These are phyloP conservation scores for Synergus laeviventris DNA, from an alignment of 2,888 invertebrate genomes.

Conservation along the genomic window DNA sequence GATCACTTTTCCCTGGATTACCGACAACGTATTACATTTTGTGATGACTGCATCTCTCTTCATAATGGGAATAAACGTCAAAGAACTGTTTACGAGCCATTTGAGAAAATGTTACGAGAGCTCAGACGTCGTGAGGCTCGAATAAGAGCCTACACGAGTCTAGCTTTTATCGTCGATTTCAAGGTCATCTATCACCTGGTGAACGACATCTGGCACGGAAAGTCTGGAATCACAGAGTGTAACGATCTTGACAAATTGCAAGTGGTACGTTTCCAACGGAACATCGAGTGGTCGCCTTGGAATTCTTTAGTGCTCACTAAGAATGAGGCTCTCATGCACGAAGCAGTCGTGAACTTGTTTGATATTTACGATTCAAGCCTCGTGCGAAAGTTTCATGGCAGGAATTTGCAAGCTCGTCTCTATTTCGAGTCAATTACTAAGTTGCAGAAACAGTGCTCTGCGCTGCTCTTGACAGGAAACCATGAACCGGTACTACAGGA, in stretches of 20 bases:
- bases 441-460: constrained; percentile 45
- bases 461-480: not conserved
- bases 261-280: constrained; percentile 87
- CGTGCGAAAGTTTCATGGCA: constrained; percentile 80
- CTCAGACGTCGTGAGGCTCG: constrained; percentile 77
- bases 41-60: constrained; percentile 49
- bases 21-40: constrained; percentile 44
- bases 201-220: constrained; percentile 92
- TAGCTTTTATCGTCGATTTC: constrained; percentile 88
- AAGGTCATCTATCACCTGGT: constrained; percentile 89
- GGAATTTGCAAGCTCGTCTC: constrained; percentile 83
- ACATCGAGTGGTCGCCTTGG: constrained; percentile 95
- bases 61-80: constrained; percentile 43
- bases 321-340: constrained; percentile 87
- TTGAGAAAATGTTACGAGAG: constrained; percentile 84
- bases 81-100: constrained; percentile 77
- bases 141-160: constrained; percentile 75
- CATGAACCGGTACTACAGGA: not conserved
- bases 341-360: constrained; percentile 74
- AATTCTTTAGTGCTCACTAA: constrained; percentile 91
- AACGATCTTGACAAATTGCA: constrained; percentile 84
- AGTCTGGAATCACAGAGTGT: constrained; percentile 90
- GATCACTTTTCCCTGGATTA: constrained; percentile 49
- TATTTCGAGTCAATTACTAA: constrained; percentile 78
- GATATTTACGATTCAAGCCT: constrained; percentile 83